These are phyloP conservation scores for Pomatostomus ruficeps DNA, from an alignment of 2,113 vertebrate genomes.

Conservation along the genomic window DNA sequence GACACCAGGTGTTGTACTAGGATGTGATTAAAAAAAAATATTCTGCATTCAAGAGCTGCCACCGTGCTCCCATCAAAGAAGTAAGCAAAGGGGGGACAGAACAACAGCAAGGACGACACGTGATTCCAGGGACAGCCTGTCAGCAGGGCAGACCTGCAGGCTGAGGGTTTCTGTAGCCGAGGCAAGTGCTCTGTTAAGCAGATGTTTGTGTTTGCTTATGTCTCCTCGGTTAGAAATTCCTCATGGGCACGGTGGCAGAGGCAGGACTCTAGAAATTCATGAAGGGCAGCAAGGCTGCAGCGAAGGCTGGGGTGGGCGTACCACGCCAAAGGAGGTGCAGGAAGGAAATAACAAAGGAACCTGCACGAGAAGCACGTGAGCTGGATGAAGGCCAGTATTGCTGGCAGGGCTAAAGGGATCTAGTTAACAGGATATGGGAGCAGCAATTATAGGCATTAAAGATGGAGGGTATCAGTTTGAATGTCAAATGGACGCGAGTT, in stretches of 20 bases:
- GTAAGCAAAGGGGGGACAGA: background rate
- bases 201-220: background rate
- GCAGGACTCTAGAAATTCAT: background rate
- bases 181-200: background rate
- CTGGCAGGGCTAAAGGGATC: background rate
- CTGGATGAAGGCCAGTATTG: background rate
- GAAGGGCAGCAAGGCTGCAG: background rate
- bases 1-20: background rate
- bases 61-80: fast-evolving
- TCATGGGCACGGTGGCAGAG: background rate
- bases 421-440: background rate
- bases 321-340: background rate
- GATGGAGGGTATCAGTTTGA: background rate
- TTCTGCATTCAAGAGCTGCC: background rate
- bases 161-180: background rate
- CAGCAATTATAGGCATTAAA: background rate
- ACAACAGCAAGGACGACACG: background rate
- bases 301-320: background rate
- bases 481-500: background rate
- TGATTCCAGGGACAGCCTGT: background rate
- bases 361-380: background rate
- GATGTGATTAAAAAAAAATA: background rate
- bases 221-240: background rate
- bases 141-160: background rate
- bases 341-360: slow-evolving; percentile 18